Evolutionary conservation across 2,888 invertebrate genomes (phyloP).

Genomic region (Hymenopus coronatus): DNA sequence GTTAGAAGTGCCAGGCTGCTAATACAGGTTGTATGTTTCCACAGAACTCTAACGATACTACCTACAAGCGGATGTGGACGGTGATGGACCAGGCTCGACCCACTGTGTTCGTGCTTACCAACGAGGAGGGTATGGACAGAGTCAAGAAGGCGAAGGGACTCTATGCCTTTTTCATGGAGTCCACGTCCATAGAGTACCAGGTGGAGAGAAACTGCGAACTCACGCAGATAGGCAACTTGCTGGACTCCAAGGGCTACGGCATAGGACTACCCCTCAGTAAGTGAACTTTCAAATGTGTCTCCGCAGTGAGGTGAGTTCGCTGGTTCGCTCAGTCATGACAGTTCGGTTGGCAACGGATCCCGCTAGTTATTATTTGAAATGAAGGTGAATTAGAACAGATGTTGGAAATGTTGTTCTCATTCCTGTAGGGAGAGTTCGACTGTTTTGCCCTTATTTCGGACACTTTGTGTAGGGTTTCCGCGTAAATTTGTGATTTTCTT

Average conservation of each 20-base stretch:
- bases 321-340: no score
- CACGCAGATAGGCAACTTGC: slow-evolving; percentile 73
- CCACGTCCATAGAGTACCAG: slow-evolving; percentile 89
- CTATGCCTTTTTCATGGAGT: slow-evolving; percentile 97
- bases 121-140: slow-evolving; percentile 82
- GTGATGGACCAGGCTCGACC: slow-evolving; percentile 84
- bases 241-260: slow-evolving; percentile 92
- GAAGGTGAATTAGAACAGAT: no score
- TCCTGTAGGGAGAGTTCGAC: no score
- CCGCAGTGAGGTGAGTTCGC: no score
- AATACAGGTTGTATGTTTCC: background rate
- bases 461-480: no score
- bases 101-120: slow-evolving; percentile 76
- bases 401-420: no score
- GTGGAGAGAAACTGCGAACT: slow-evolving; percentile 82
- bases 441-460: no score
- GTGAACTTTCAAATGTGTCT: no score
- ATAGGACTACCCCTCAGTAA: slow-evolving; percentile 88
- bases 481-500: no score
- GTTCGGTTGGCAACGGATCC: no score
- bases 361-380: no score
- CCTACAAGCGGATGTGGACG: slow-evolving; percentile 89
- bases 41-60: slow-evolving; percentile 82
- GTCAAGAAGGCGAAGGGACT: slow-evolving; percentile 73
- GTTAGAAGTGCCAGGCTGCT: no score